Percentiles rank a stretch among this genome's conserved stretches.
These are phyloP conservation scores for Hyposmocoma kahamanoa DNA, from an alignment of 1,140 invertebrate species.

Conservation along the genomic window DNA sequence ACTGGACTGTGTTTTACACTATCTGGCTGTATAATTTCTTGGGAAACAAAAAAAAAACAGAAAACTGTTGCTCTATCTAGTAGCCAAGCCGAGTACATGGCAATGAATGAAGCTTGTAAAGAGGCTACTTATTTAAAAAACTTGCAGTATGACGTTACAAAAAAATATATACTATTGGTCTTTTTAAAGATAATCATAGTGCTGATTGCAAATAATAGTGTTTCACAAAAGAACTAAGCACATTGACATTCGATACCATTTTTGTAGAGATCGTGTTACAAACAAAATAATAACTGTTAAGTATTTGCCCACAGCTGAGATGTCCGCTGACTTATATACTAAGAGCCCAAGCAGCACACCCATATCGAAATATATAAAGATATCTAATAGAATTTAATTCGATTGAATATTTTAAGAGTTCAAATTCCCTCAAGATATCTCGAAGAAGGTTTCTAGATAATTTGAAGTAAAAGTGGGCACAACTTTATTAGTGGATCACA, in stretches of 20 bases:
- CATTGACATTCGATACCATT: no score
- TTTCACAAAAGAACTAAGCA: background rate
- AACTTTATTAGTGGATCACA: no score
- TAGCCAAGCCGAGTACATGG: background rate
- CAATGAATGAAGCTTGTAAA: background rate
- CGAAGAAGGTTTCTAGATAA: no score
- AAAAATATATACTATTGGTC: background rate
- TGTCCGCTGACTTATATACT: background rate
- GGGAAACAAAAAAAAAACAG: background rate
- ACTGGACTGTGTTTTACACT: background rate
- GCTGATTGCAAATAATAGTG: background rate
- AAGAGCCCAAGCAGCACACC: no score
- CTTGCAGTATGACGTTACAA: background rate
- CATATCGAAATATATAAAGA: no score
- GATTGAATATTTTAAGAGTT: no score
- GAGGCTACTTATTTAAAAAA: background rate
- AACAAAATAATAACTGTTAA: background rate
- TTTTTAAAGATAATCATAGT: background rate
- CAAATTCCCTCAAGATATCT: no score
- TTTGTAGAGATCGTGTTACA: background rate
- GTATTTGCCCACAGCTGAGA: background rate
- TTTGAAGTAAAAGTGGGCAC: no score
- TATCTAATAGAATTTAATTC: no score
- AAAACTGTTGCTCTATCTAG: background rate
- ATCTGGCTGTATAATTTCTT: background rate